Conservation (phyloP, 2,113 vertebrate genomes). For the Leucosticte australis region DNA sequence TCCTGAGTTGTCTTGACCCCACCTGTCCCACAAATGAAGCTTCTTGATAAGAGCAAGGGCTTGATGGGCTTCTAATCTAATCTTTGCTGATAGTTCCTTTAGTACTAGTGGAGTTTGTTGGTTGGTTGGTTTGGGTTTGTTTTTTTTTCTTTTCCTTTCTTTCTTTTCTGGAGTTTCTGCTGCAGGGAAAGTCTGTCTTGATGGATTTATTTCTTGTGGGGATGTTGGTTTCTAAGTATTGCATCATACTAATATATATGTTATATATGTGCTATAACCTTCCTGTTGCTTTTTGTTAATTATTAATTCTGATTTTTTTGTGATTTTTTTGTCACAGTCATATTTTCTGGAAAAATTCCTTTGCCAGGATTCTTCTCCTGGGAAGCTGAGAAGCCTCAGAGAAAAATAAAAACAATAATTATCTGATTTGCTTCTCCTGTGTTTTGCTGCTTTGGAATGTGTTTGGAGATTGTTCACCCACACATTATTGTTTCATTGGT, state of each 20-base stretch:
- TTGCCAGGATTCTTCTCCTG: too few relatives aligned
- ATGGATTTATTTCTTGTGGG: not conserved
- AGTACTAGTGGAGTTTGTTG: not conserved
- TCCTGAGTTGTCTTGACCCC: not conserved
- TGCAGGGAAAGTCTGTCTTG: not conserved
- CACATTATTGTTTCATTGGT: too few relatives aligned
- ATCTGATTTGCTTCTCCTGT: too few relatives aligned
- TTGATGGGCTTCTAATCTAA: not conserved
- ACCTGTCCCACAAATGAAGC: not conserved
- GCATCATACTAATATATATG: rapidly evolving
- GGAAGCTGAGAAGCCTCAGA: too few relatives aligned
- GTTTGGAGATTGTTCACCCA: too few relatives aligned
- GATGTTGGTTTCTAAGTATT: not conserved
- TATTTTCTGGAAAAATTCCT: too few relatives aligned
- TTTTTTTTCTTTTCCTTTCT: rapidly evolving
- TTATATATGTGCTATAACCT: not conserved
- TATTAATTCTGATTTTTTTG: not conserved
- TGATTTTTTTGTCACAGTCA: too few relatives aligned
- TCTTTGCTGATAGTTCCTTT: not conserved
- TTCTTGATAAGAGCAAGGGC: not conserved
- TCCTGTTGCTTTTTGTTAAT: not conserved
- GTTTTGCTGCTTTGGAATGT: too few relatives aligned
- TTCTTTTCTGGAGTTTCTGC: not conserved
- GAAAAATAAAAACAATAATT: too few relatives aligned
- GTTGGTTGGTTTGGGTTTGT: not conserved